A percentile compares a stretch with the other conserved stretches of the same genome.
Evolutionary conservation across 2,113 vertebrate genomes (phyloP).

Genomic region (Pseudonaja textilis): DNA sequence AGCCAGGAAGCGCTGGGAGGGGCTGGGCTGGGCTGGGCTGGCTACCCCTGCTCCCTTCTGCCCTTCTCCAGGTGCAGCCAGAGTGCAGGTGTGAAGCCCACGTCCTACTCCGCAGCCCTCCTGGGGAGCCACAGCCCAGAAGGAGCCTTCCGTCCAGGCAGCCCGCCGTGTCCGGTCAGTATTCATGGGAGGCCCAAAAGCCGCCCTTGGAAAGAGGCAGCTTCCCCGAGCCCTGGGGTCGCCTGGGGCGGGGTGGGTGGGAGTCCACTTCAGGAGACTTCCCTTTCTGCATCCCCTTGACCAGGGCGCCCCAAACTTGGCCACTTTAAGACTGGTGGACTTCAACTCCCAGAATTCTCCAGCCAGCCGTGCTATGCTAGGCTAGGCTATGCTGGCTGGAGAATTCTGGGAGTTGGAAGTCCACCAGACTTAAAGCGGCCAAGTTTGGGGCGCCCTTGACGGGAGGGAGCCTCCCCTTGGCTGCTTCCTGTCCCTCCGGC

Average conservation of each 20-base stretch:
- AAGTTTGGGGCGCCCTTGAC: neutral
- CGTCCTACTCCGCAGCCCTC: neutral
- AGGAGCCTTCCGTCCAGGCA: neutral
- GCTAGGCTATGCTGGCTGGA: too few species aligned
- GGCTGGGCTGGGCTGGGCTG: neutral
- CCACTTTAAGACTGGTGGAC: too few species aligned
- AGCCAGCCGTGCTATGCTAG: too few species aligned
- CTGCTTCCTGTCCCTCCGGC: neutral
- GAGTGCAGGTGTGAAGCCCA: neutral
- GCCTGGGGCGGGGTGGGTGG: neutral
- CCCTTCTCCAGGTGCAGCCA: neutral
- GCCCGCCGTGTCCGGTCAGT: neutral
- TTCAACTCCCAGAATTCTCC: too few species aligned
- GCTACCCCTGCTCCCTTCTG: neutral
- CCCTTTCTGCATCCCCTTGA: neutral
- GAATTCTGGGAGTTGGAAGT: too few species aligned
- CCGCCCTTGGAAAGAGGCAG: neutral
- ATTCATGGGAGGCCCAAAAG: neutral
- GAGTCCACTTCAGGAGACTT: neutral
- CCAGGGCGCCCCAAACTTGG: too few species aligned
- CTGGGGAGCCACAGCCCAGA: neutral
- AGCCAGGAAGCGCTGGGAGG: neutral
- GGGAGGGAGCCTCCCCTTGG: neutral
- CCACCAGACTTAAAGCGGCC: too few species aligned
- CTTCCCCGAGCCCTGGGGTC: neutral